phyloP scores from a whole-genome alignment of 2,797 vertebrate genomes.

The Cygnus olor region DNA sequence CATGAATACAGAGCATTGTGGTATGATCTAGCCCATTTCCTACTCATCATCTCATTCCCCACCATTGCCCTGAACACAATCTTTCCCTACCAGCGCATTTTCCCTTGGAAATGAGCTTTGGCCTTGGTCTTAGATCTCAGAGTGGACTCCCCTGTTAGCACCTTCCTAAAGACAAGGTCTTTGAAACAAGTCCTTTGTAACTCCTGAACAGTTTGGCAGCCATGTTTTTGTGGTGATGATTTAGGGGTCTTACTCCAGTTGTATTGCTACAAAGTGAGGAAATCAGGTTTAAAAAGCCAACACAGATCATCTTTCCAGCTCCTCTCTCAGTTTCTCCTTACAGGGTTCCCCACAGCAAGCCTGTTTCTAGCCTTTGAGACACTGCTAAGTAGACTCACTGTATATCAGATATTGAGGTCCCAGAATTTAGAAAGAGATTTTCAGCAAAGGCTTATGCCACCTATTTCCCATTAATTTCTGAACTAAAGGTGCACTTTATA shows the following conservation, averaged over 20 bases:
- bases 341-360: background rate
- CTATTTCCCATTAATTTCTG: background rate
- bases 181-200: background rate
- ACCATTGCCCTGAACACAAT: background rate
- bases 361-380: background rate
- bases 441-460: background rate
- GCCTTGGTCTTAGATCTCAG: background rate
- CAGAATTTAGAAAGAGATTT: background rate
- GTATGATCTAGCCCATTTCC: background rate
- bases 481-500: background rate
- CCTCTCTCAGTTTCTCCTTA: background rate
- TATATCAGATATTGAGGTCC: background rate
- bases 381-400: background rate
- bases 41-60: background rate
- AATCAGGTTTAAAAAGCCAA: background rate
- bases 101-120: background rate
- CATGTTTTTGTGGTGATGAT: background rate
- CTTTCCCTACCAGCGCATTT: background rate
- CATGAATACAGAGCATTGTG: rapidly evolving
- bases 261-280: background rate
- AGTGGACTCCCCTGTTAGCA: background rate
- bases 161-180: background rate
- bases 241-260: background rate
- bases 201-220: background rate
- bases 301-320: background rate